Evolutionary conservation across 2,888 invertebrate species (phyloP), one percentile per base, ranked within the genome.

Genomic region (Agapostemon virescens): DNA sequence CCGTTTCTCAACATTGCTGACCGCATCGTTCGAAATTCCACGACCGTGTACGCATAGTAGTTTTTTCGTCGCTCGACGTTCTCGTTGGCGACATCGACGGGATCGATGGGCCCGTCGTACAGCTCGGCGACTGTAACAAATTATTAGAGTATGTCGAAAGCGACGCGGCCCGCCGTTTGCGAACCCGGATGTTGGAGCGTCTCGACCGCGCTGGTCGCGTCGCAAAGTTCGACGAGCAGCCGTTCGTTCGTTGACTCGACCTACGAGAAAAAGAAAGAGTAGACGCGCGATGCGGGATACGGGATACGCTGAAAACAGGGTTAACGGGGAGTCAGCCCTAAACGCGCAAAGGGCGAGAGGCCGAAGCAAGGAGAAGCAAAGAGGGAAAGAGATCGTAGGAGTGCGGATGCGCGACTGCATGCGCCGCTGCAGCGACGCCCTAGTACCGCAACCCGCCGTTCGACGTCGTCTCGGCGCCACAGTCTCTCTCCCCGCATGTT

Each of bases 371-470:
- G 38, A 11, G n/a, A 49, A 63, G 78, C 30, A 13, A 30, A 20
- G 58, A 77, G 45, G 33, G 36, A 40, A 64, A 42, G 69, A 36
- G 81, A 79, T 20, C 9, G 81, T 82, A 74, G 69, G 68, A 86
- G 87, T 90, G 91, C 89, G 90, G 88, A 85, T 90, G 89, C 89
- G 91, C 89, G 87, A 85, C 89, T 89, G 90, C 88, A 90, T 90
- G 91, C 91, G 89, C 87, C 84, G 88, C 85, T 89, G 90, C 89
- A 87, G 83, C 87, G 88, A 85, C 88, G 87, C 85, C 85, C 79
- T 91, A 91, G 91, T 91, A 90, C 90, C 84, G 85, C 81, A 84
- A 85, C 84, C 87, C 85, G 85, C 89, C 90, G 85, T 85, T 76
- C 77, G 42, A 61, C 69, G 72, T 67, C 86, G 82, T 77, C 77